Evolutionary conservation across 2,888 invertebrate species (phyloP).

Genomic region (Phaonia tiefii): DNA sequence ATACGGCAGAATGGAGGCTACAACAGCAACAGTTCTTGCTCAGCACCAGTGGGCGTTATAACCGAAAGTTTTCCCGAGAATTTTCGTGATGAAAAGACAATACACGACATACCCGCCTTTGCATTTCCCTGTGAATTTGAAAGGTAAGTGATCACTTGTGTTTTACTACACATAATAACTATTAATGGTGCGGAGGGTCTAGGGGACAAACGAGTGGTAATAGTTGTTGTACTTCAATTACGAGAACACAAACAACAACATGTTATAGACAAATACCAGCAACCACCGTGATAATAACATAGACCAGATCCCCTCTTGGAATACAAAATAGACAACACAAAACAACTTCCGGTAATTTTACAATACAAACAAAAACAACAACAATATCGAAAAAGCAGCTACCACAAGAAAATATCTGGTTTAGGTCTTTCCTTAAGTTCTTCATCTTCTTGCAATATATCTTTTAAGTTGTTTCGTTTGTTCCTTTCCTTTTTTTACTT

Average conservation of each 20-base stretch:
- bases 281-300: neutral
- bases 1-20: slow-evolving; percentile 68
- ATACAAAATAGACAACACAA: slow-evolving; percentile 49
- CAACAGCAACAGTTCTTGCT: slow-evolving; percentile 64
- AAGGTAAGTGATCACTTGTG: slow-evolving; percentile 83
- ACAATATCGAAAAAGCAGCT: neutral
- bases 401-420: slow-evolving; percentile 36
- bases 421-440: slow-evolving; percentile 11
- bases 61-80: slow-evolving; percentile 92
- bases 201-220: too few relatives aligned
- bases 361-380: slow-evolving; percentile 16
- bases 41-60: slow-evolving; percentile 82
- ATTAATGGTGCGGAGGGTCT: neutral
- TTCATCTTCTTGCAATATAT: neutral
- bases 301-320: slow-evolving; percentile 15
- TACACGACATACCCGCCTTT: slow-evolving; percentile 94
- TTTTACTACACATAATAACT: neutral
- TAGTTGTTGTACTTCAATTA: too few relatives aligned
- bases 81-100: slow-evolving; percentile 91
- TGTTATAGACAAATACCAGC: neutral
- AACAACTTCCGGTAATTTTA: slow-evolving; percentile 64
- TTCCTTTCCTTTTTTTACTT: slow-evolving; percentile 40
- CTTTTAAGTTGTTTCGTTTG: slow-evolving; percentile 10
- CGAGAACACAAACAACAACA: too few relatives aligned
- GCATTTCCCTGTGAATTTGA: slow-evolving; percentile 92